A percentile compares a stretch with the other conserved stretches of the same genome.
Conservation (phyloP, 2,113 vertebrate species). For the Ochotona curzoniae region DNA sequence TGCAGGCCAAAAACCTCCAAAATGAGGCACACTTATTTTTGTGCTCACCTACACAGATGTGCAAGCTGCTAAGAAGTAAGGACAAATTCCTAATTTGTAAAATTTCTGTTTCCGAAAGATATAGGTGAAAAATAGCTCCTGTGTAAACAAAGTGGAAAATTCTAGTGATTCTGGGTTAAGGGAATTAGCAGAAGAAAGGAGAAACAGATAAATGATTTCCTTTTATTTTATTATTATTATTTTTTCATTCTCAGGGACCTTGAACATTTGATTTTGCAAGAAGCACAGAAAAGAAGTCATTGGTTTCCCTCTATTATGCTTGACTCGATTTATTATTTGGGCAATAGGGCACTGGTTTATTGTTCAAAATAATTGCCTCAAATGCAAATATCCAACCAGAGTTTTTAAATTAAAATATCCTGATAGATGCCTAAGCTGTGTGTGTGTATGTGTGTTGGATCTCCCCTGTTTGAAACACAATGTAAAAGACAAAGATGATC, state of each 20-base stretch:
- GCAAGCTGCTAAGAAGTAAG: not conserved
- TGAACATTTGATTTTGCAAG: not conserved
- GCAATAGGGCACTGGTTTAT: conserved; percentile 56
- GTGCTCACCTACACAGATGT: not conserved
- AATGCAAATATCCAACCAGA: conserved; percentile 74
- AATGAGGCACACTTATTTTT: too few relatives aligned
- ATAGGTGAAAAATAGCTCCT: not conserved
- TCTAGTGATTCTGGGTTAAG: conserved; percentile 33
- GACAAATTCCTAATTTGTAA: not conserved
- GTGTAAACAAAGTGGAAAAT: conserved; percentile 40
- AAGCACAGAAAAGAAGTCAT: conserved; percentile 24
- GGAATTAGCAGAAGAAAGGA: conserved; percentile 16
- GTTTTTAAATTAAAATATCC: not conserved
- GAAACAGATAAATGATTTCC: not conserved
- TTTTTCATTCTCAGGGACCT: conserved; percentile 41
- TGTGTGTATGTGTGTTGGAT: conserved; percentile 47
- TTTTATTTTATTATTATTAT: too few relatives aligned
- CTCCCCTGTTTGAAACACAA: conserved; percentile 69
- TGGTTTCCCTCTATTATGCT: not conserved
- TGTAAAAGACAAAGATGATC: conserved; percentile 78
- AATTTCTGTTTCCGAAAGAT: conserved; percentile 33
- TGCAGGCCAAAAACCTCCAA: not conserved
- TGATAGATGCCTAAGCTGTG: too few relatives aligned
- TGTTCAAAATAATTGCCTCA: conserved; percentile 75
- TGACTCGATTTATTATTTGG: conserved; percentile 60